A percentile compares a stretch with the other conserved stretches of the same genome.
Conservation (phyloP, 2,113 vertebrate species). For the Urocolius indicus region DNA sequence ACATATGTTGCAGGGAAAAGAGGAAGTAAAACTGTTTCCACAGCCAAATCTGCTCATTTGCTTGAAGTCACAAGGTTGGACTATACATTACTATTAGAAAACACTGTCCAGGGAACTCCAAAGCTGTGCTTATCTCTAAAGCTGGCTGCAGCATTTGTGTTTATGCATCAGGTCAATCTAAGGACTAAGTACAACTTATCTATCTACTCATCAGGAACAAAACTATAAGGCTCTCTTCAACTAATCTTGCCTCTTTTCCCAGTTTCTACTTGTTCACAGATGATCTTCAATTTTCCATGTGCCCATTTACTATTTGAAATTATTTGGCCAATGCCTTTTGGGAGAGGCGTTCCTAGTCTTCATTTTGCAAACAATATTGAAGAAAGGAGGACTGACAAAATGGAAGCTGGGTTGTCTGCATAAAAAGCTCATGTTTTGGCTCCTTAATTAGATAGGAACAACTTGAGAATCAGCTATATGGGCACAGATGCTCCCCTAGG, state of each 20-base stretch:
- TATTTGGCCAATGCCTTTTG: background rate
- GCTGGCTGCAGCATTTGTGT: constrained; percentile 29
- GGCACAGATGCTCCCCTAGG: background rate
- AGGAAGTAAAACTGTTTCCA: background rate
- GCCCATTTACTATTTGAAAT: background rate
- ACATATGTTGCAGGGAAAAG: background rate
- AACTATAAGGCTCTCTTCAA: background rate
- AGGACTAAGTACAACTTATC: background rate
- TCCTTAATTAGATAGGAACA: background rate
- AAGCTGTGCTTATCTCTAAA: constrained; percentile 16
- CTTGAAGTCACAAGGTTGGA: background rate
- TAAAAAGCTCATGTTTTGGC: background rate
- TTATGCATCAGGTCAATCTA: background rate
- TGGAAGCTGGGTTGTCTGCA: background rate
- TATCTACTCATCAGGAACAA: background rate
- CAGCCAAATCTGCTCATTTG: background rate
- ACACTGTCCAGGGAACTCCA: constrained; percentile 36
- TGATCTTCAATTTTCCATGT: background rate
- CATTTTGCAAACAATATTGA: background rate
- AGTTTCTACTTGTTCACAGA: background rate
- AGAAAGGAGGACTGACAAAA: background rate
- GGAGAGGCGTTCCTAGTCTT: background rate
- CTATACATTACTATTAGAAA: background rate
- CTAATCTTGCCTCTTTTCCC: background rate
- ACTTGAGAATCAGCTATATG: background rate